Base-by-base conservation (phyloP, 2,797 vertebrate species). In the Sebastes steindachneri region DNA sequence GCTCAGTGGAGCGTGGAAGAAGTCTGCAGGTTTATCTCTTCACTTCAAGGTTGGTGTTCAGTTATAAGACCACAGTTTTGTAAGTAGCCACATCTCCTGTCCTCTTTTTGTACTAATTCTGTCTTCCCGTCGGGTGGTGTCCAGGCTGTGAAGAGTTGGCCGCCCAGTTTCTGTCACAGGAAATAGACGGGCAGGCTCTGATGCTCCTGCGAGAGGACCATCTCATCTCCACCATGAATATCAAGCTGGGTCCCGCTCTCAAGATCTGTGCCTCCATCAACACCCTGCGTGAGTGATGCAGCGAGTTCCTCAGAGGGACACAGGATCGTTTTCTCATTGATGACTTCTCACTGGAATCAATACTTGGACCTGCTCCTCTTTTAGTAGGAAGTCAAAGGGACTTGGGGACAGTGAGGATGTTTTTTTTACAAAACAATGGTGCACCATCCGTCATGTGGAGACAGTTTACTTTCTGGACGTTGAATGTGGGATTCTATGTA, bases 181-280 rank as follows among this genome's bases (percentile, higher is more conserved):
- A 99, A 93, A 99, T 99, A 60, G 99, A 99, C 63, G 99, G 99
- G 26, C 99, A 99, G 93, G 99, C 99, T 73, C 97, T 99, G 87
- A 94, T 99, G 82, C 95, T 99, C 71, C 94, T 99, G 80, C 97
- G 98, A 85, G 99, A 99, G 93, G 99, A 99, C 80, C 99, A 99
- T 90, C 98, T 99, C 71, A 99, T 99, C 96, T 98, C 97, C 92
- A 98, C 98, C 91, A 99, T 99, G 99, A 99, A 99, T 90, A 99
- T 99, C 94, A 99, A 99, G 94, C 95, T 99, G 83, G 98, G 99
- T 68, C 99, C 99, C 1, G 99, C 99, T 7, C 95, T 99, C 58
- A 99, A 99, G 95, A 99, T 99, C 90, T 99, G 99, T 88, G 99
- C 99, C 87, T 98, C 97, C 73, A 99, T 99, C 95, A 99, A 99